Evolutionary conservation across 2,113 vertebrate genomes (phyloP).

Genomic region (Agapornis roseicollis): DNA sequence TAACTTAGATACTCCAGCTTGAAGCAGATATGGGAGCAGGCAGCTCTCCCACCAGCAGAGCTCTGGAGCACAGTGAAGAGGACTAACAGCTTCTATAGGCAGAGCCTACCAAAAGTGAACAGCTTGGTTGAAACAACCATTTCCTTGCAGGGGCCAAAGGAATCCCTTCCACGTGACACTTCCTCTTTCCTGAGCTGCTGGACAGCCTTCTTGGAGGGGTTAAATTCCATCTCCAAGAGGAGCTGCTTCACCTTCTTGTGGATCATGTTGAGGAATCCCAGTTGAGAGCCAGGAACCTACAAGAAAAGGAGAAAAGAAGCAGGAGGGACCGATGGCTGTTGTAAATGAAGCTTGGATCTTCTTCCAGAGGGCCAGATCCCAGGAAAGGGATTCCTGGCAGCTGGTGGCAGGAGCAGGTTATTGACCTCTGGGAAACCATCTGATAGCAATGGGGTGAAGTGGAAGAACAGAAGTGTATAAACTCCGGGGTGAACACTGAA

Average conservation of each 20-base stretch:
- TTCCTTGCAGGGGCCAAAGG: not conserved
- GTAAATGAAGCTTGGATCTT: not conserved
- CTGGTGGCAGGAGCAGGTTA: not conserved
- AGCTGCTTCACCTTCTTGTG: not conserved
- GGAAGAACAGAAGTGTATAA: not conserved
- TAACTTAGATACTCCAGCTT: not conserved
- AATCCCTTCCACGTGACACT: fast-evolving
- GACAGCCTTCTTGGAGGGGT: not conserved
- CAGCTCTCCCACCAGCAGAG: not conserved
- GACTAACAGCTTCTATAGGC: not conserved
- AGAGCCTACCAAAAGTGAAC: not conserved
- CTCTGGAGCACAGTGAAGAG: not conserved
- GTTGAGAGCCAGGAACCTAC: not conserved
- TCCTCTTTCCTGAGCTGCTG: not conserved
- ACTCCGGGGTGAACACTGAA: not conserved
- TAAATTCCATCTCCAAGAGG: not conserved
- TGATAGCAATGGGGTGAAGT: not conserved
- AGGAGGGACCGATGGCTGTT: not conserved
- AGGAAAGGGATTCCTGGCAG: not conserved
- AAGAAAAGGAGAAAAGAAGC: not conserved
- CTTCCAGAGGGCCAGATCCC: not conserved
- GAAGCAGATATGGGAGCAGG: not conserved
- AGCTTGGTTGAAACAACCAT: not conserved
- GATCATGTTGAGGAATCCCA: not conserved
- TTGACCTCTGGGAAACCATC: not conserved